phyloP scores from a whole-genome alignment of 2,797 vertebrate species.

The Tolypeutes matacus region DNA sequence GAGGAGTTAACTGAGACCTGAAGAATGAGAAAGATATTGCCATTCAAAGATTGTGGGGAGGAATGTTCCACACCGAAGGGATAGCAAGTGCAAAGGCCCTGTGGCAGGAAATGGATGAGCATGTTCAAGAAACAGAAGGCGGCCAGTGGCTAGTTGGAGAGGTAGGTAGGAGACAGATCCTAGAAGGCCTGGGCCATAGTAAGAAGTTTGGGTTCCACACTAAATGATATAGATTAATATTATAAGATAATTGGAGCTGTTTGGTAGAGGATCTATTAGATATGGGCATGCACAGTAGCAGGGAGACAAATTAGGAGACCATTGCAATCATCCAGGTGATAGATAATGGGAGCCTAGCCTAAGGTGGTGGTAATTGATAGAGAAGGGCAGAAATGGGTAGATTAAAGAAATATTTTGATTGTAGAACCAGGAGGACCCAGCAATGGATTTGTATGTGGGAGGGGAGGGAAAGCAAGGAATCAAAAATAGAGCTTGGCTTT shows the following conservation, averaged over 20 bases:
- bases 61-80: not conserved
- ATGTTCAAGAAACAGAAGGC: not conserved
- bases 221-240: conserved; percentile 9
- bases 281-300: not conserved
- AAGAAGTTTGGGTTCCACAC: conserved; percentile 11
- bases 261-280: not conserved
- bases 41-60: not conserved
- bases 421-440: not conserved
- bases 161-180: not conserved
- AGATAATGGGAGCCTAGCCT: not conserved
- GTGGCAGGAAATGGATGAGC: not conserved
- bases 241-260: not conserved
- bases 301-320: not conserved
- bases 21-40: not conserved
- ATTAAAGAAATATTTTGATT: not conserved
- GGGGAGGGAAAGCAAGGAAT: not conserved
- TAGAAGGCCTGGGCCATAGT: not conserved
- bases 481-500: not conserved
- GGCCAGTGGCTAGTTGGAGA: not conserved
- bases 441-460: not conserved
- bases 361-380: not conserved
- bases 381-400: not conserved
- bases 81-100: not conserved
- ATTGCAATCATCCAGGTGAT: not conserved
- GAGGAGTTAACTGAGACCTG: not conserved